Evolutionary conservation across 2,113 vertebrate species (phyloP), one percentile per base, ranked within the genome.

Genomic region (Takifugu bimaculatus): DNA sequence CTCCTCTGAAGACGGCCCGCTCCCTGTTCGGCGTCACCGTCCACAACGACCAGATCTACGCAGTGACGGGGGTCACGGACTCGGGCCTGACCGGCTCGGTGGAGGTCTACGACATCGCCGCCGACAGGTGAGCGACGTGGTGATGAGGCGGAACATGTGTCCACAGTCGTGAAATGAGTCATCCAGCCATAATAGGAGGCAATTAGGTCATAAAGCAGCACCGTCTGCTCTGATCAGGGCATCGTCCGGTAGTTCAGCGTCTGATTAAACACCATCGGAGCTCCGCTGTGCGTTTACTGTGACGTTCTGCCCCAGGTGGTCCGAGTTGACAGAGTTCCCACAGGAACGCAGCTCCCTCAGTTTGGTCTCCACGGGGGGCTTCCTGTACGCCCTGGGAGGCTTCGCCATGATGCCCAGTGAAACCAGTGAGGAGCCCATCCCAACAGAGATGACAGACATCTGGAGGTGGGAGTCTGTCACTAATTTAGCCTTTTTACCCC

Each of bases 311-410:
- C 60, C 6, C 80, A 98, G 97, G 87, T 99, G 97, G 97, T 91
- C 94, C 0, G 87, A 91, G 10, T 94, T 95, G 12, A 85, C 90
- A 0, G 94, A 96, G 82, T 99, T 99, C 77, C 94, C 95, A 0
- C 97, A 99, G 86, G 94, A 96, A 69, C 94, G 97, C 49, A 98
- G 96, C 72, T 99, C 97, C 0, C 92, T 89, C 71, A 98, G 88
- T 77, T 88, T 99, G 56, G 81, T 95, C 65, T 94, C 93, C 32
- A 80, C 92, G 60, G 84, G 80, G 0, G 94, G 92, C 1, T 85
- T 82, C 15, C 89, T 99, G 51, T 98, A 94, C 1, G 92, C 94
- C n/a, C 84, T 97, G 0, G 96, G 95, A 0, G 97, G 97, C 0
- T 98, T 97, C 0, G 92, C 95, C 74, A 96, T 96, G 0, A 89